A percentile compares a stretch with the other conserved stretches of the same genome.
phyloP scores from a whole-genome alignment of 2,113 vertebrate species.

The Stomatorhinus ivindoensis region DNA sequence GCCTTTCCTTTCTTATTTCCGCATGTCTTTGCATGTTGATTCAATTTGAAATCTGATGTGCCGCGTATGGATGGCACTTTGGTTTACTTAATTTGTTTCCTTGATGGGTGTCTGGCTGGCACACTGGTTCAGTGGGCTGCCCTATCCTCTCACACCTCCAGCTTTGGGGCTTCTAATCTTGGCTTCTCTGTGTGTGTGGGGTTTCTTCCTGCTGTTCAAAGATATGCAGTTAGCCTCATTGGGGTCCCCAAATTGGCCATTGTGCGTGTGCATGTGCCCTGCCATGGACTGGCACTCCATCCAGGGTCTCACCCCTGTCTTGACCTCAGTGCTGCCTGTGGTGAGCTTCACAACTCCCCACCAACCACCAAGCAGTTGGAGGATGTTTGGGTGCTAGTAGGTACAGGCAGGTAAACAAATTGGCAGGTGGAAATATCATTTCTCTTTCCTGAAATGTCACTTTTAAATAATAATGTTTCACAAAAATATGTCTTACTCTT shows the following conservation, averaged over 20 bases:
- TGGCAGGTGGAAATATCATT: not conserved
- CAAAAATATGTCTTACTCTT: not conserved
- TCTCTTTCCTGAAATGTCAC: not conserved
- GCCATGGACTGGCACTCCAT: not conserved
- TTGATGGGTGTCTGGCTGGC: not conserved
- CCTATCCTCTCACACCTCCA: not conserved
- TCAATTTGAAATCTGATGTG: not conserved
- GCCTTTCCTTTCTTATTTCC: not conserved
- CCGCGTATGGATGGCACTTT: not conserved
- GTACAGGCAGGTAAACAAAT: not conserved
- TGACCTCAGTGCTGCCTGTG: not conserved
- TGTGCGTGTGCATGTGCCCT: not conserved
- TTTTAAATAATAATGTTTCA: not conserved
- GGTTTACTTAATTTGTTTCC: not conserved
- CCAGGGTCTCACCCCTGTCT: not conserved
- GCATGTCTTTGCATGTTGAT: not conserved
- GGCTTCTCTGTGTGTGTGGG: not conserved
- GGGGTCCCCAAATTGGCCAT: not conserved
- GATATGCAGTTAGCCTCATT: not conserved
- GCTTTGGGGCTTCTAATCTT: not conserved
- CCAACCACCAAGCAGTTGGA: not conserved
- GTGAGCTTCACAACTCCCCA: not conserved
- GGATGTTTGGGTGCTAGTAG: not conserved
- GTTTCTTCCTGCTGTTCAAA: not conserved
- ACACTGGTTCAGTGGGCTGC: not conserved